Evolutionary conservation across 53 echinoderm and acorn worm species (phyloP), one percentile per base, ranked within the genome.

Genomic region (Antedon mediterranea): DNA sequence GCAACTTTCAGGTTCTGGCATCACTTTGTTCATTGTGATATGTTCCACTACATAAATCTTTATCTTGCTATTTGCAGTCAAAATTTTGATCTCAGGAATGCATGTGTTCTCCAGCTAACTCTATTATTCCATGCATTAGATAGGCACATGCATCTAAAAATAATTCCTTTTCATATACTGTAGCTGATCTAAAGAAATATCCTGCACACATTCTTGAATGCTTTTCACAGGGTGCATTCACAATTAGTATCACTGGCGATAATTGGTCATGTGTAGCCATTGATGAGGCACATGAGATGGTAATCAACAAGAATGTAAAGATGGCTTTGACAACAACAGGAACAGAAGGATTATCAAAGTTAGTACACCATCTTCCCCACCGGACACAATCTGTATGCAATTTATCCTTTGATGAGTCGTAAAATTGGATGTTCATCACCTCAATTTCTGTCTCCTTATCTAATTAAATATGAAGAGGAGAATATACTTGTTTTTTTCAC

Each of bases 81-180:
- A 78, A 76, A 83, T 34, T 79, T 37, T 28, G 28, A 30, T 23
- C 71, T 79, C 0, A 79, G 79, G 31, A 73, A 72, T 44, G 75
- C 75, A 28, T 78, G 44, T 41, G 31, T 33, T 42, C 26, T 78
- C 26, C 20, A 29, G 71, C 76, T 84, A 32, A 70, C 15, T 14
- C 84, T 84, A 0, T 37, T 75, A 31, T 84, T 84, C 57, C 84
- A 84, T 79, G 84, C 84, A 28, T 83, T 42, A 41, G 87, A 87
- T 30, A 70, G 87, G 0, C 79, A 80, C 7, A 83, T 80, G 33
- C 81, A 87, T 28, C 33, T 80, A 13, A 29, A 71, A 14, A 6
- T 87, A 0, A 43, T 87, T 29, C 87, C 83, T 13, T 30, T 34
- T 3, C 87, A 87, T 71, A 30, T 87, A n/a, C n/a, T n/a, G n/a